Evolutionary conservation across 1,140 invertebrate species (phyloP).

Genomic region (Heterodera schachtii): DNA sequence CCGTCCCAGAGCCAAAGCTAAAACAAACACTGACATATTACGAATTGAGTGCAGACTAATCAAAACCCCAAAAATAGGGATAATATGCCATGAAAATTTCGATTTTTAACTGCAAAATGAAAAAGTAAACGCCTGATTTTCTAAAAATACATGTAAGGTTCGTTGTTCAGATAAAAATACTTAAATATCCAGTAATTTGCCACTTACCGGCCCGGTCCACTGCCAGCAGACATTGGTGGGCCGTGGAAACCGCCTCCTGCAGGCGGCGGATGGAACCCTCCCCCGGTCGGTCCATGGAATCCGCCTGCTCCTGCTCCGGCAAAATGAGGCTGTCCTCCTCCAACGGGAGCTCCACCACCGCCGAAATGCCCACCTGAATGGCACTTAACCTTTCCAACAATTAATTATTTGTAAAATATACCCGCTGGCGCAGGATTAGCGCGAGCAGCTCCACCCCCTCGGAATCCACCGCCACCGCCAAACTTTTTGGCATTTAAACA

Average conservation of each 20-base stretch:
- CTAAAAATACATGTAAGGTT: no score
- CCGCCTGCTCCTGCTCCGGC: neutral
- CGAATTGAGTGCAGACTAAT: no score
- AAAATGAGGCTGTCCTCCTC: neutral
- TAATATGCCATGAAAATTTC: no score
- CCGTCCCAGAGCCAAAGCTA: constrained; percentile 36
- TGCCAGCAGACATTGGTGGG: constrained; percentile 6
- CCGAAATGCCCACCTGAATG: constrained; percentile 6
- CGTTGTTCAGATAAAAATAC: no score
- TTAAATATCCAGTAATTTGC: neutral
- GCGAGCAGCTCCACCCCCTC: neutral
- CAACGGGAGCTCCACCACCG: neutral
- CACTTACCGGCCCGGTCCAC: constrained; percentile 16
- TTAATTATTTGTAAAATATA: neutral
- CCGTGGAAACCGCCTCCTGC: constrained; percentile 12
- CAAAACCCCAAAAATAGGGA: neutral
- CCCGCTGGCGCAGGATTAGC: neutral
- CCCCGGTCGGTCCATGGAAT: neutral
- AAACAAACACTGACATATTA: no score
- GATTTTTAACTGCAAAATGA: no score
- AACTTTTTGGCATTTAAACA: constrained; percentile 9
- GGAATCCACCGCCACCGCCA: constrained; percentile 7
- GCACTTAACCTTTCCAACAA: neutral
- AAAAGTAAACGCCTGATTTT: no score
- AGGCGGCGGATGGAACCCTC: neutral